Evolutionary conservation across 2,113 vertebrate genomes (phyloP).

Genomic region (Eptesicus fuscus): DNA sequence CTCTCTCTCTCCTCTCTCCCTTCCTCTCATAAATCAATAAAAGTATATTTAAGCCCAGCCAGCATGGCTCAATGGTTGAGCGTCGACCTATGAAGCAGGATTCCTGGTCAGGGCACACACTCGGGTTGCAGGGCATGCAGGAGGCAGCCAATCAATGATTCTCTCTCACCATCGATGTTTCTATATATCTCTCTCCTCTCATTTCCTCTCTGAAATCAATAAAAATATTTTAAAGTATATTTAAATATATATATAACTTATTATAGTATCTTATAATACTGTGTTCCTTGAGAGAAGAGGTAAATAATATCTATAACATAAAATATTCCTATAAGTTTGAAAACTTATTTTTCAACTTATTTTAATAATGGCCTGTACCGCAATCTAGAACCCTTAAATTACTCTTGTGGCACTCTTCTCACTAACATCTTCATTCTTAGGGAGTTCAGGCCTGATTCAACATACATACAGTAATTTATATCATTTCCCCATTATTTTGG

Average conservation of each 20-base stretch:
- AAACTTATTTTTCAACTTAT: conserved; percentile 23
- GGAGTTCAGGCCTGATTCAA: not conserved
- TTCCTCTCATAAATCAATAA: too few relatives aligned
- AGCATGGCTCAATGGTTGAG: too few relatives aligned
- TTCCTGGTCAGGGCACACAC: too few relatives aligned
- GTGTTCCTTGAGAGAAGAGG: not conserved
- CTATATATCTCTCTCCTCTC: too few relatives aligned
- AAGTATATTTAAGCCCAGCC: too few relatives aligned
- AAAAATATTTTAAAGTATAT: not conserved
- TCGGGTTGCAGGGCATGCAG: too few relatives aligned
- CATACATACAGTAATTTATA: not conserved
- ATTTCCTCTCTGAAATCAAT: too few relatives aligned
- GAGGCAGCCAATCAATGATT: too few relatives aligned
- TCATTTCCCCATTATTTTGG: not conserved
- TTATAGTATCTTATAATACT: not conserved
- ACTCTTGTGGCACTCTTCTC: not conserved
- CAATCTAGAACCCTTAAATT: not conserved
- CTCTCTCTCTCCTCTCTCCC: not conserved
- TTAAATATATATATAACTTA: not conserved
- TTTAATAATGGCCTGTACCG: not conserved
- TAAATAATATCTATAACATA: not conserved
- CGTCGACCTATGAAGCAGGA: too few relatives aligned
- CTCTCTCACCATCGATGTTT: too few relatives aligned
- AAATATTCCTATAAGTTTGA: not conserved
- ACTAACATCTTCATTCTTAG: not conserved